Percentiles rank a stretch among this genome's conserved stretches.
Evolutionary conservation across 2,888 invertebrate genomes (phyloP).

Genomic region (Baronia brevicornis): DNA sequence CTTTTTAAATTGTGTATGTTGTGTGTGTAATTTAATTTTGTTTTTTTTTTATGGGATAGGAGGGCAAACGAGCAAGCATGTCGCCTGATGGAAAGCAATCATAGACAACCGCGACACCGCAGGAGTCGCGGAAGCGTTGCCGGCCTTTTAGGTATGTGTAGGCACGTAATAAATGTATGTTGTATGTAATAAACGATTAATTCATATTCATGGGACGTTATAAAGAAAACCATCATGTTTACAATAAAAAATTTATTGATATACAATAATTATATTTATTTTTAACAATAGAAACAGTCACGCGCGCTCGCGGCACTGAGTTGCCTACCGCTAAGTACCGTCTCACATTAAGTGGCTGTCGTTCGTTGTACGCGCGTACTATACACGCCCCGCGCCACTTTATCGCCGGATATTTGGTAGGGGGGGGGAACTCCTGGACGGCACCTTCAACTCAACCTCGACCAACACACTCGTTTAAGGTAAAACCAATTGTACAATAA

Average conservation of each 20-base stretch:
- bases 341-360: conserved; percentile 37
- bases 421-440: conserved; percentile 30
- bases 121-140: too few species aligned
- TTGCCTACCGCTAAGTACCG: conserved; percentile 30
- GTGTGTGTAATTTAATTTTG: too few species aligned
- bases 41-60: too few species aligned
- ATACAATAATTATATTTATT: conserved; percentile 62
- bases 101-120: too few species aligned
- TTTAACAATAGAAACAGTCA: conserved; percentile 60
- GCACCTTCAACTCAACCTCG: conserved; percentile 7
- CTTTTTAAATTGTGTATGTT: too few species aligned
- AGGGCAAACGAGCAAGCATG: too few species aligned
- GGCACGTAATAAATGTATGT: neutral
- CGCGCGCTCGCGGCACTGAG: conserved; percentile 26
- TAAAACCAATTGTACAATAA: too few species aligned
- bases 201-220: neutral
- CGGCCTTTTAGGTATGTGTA: too few species aligned
- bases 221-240: conserved; percentile 30
- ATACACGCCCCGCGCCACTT: conserved; percentile 33
- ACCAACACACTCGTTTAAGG: conserved; percentile 1
- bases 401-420: conserved; percentile 41
- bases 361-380: conserved; percentile 29
- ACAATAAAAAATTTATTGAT: conserved; percentile 73
- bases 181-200: neutral
- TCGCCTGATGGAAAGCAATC: too few species aligned